Percentiles rank a stretch among this genome's conserved stretches.
Evolutionary conservation across 2,888 invertebrate species (phyloP).

Genomic region (Anthoptus insignis): DNA sequence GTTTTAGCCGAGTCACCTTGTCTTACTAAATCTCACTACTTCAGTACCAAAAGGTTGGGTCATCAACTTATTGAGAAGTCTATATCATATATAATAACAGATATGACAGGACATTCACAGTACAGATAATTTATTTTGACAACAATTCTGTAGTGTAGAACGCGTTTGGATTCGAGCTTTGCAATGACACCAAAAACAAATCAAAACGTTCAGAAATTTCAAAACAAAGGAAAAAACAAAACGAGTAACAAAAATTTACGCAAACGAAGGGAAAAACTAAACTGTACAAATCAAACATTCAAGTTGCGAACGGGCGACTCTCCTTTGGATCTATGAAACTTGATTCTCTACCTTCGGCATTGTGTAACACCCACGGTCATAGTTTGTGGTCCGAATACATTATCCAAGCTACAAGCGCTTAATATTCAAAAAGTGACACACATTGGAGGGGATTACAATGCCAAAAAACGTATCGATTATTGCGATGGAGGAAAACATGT

Average conservation of each 20-base stretch:
- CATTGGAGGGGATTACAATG: slow-evolving; percentile 24
- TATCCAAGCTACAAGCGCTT: slow-evolving; percentile 39
- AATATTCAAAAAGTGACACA: slow-evolving; percentile 40
- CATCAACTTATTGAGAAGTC: too few relatives aligned
- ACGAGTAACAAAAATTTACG: not conserved
- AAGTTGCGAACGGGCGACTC: slow-evolving; percentile 17
- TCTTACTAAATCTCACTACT: too few relatives aligned
- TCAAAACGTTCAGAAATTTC: not conserved
- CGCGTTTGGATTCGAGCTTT: too few relatives aligned
- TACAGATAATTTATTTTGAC: too few relatives aligned
- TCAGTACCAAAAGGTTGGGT: too few relatives aligned
- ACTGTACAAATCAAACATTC: slow-evolving; percentile 27
- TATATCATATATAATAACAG: too few relatives aligned
- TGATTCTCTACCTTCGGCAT: slow-evolving; percentile 43
- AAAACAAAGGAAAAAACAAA: not conserved
- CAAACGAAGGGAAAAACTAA: not conserved
- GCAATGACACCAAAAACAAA: not conserved
- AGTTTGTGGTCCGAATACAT: slow-evolving; percentile 50
- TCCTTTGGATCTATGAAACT: slow-evolving; percentile 23
- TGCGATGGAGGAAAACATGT: slow-evolving; percentile 22
- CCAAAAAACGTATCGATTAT: slow-evolving; percentile 32
- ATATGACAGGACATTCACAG: too few relatives aligned
- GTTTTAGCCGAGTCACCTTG: too few relatives aligned
- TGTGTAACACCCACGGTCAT: slow-evolving; percentile 47
- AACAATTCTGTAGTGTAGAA: too few relatives aligned